Conservation (phyloP, 1,140 invertebrate genomes). For the Solen grandis region DNA sequence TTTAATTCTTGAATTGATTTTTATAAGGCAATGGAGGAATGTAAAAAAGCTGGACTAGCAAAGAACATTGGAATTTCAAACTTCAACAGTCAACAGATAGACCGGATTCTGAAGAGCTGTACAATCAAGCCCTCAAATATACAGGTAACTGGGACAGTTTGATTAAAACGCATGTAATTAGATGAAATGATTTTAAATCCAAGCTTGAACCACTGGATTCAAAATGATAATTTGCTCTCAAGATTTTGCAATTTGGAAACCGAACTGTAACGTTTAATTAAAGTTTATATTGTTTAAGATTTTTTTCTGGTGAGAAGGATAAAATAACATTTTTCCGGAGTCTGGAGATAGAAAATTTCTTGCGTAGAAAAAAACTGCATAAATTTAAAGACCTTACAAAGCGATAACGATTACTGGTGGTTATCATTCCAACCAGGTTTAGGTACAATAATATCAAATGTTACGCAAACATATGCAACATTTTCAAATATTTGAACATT, state of each 20-base stretch:
- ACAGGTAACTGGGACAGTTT: constrained; percentile 83
- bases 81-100: constrained; percentile 91
- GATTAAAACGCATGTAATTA: not conserved
- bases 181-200: not conserved
- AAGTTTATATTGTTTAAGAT: not conserved
- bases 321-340: too few species aligned
- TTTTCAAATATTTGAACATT: too few species aligned
- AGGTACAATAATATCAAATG: too few species aligned
- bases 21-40: constrained; percentile 87
- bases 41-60: constrained; percentile 86
- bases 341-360: too few species aligned
- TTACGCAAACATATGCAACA: too few species aligned
- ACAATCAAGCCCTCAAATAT: constrained; percentile 89
- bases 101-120: constrained; percentile 85
- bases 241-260: not conserved
- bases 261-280: not conserved
- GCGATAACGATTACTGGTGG: too few species aligned
- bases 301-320: not conserved
- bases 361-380: too few species aligned
- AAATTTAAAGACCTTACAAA: too few species aligned
- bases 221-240: not conserved
- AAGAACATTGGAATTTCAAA: constrained; percentile 93
- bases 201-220: not conserved
- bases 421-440: too few species aligned
- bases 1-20: too few species aligned